Evolutionary conservation across 2,888 invertebrate species (phyloP), one percentile per base, ranked within the genome.

Genomic region (Ormyrus thymus): DNA sequence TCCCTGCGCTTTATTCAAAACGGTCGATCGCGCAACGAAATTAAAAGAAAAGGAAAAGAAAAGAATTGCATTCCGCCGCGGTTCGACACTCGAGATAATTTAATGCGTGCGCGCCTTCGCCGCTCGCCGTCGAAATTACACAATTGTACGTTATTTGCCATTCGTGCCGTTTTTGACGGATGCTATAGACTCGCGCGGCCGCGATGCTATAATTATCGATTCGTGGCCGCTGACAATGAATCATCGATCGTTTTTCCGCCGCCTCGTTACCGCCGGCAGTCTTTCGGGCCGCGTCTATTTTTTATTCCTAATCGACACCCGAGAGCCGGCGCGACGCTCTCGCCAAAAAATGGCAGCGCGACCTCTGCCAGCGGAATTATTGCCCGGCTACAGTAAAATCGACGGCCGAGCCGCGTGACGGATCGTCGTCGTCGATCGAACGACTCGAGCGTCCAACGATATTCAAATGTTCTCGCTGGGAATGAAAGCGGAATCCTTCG

Each of bases 161-260:
- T 51, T 59, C 55, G 51, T 1, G 43, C 15, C 46, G 51, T 8
- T 43, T 75, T 61, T 45, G 48, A 66, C 70, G 48, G 48, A 65
- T 15, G 56, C 64, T 62, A 15, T 64, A 2, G 29, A 4, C 29
- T 29, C 4, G 29, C 29, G 2, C 6, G 43, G 7, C 29, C 51
- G 6, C 29, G 29, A 4, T 29, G 68, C 76, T 76, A 73, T 69
- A 73, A 80, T 69, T 76, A 73, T 59, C 68, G 76, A 79, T 79
- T 68, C 46, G 51, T 4, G 29, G 29, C 69, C 53, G n/a, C 59
- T 62, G 72, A 74, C 78, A 81, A 80, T 83, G 82, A 83, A 83
- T 76, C 81, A 81, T 74, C 78, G 82, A 79, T 77, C 72, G 73
- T 72, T 79, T 83, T 81, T 84, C 80, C 73, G 68, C 51, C 45